Evolutionary conservation across 2,797 vertebrate genomes (phyloP).

Genomic region (Chelmon rostratus): DNA sequence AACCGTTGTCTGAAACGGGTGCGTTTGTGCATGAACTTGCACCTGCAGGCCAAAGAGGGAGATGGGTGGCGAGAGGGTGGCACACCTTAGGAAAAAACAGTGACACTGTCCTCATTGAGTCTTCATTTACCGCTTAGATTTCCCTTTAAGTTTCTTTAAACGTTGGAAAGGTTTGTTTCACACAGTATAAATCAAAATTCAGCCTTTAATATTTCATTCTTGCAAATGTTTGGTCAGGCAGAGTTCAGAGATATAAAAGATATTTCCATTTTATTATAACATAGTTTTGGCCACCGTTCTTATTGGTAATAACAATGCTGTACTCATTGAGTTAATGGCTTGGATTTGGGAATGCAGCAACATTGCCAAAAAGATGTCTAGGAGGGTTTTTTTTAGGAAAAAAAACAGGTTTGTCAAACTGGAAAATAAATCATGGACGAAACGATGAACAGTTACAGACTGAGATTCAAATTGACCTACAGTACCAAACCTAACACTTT

Average conservation of each 20-base stretch:
- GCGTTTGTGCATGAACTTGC: constrained; percentile 6
- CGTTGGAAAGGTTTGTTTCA: neutral
- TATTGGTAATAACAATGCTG: neutral
- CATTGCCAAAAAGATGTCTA: neutral
- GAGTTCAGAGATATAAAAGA: neutral
- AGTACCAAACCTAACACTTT: too few relatives aligned
- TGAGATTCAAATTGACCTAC: too few relatives aligned
- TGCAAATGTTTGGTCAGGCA: neutral
- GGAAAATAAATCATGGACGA: neutral
- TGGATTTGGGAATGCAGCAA: neutral
- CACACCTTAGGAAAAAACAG: constrained; percentile 2
- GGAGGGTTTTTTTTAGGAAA: too few relatives aligned
- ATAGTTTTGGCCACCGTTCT: neutral
- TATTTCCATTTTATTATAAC: neutral
- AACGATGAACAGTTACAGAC: neutral
- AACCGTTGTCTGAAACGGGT: neutral
- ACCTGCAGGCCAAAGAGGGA: constrained; percentile 23
- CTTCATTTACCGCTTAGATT: neutral
- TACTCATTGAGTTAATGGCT: neutral
- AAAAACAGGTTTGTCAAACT: neutral
- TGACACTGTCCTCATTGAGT: neutral
- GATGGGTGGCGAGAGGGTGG: constrained; percentile 25
- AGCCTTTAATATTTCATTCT: neutral
- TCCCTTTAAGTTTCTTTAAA: neutral
- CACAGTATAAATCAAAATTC: neutral